Base-by-base conservation (phyloP, 2,888 invertebrate genomes). In the Alloscopus bannaensis region DNA sequence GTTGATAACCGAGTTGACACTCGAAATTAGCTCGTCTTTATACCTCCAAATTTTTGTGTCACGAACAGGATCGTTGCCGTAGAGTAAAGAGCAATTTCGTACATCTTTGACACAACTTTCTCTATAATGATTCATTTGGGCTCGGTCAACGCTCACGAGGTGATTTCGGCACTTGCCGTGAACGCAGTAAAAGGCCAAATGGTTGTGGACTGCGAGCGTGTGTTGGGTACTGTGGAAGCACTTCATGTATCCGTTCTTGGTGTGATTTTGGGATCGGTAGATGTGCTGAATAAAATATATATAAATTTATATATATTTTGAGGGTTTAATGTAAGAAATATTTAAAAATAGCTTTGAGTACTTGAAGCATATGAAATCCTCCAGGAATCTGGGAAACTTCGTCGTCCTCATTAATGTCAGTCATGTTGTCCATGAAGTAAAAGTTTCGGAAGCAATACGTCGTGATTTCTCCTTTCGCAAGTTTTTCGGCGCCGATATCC, bases 91-190 rank as follows among this genome's bases (percentile, higher is more conserved):
- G 11, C 86, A 85, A 62, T 87, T 87, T 77, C 87, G 87, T 60
- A 88, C 82, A 1, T 86, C 86, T 16, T 80, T 85, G 0, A 87
- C 87, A 80, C 89, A 89, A 79, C 87, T 87, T 13, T 84, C 86
- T 22, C 89, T 87, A 84, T 89, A 90, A 81, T 90, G 90, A 78
- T 90, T 88, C 84, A 90, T 87, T 26, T 89, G 87, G 0, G 89
- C 89, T 29, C 88, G 80, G 1, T 85, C 82, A 2, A 87, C 86
- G 31, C 86, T 84, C 4, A 90, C 84, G 57, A 87, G 86, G 77
- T 86, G 88, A 1, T 87, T 87, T 8, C 86, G 85, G 72, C 88
- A 88, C 26, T 69, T 64, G n/a, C n/a, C n/a, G 20, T 55, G 42
- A 24, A 87, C 82, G 75, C 88, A 88, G 29, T 87, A 87, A 4